Evolutionary conservation across 1,140 invertebrate species (phyloP), one percentile per base, ranked within the genome.

Genomic region (Musca vetustissima): DNA sequence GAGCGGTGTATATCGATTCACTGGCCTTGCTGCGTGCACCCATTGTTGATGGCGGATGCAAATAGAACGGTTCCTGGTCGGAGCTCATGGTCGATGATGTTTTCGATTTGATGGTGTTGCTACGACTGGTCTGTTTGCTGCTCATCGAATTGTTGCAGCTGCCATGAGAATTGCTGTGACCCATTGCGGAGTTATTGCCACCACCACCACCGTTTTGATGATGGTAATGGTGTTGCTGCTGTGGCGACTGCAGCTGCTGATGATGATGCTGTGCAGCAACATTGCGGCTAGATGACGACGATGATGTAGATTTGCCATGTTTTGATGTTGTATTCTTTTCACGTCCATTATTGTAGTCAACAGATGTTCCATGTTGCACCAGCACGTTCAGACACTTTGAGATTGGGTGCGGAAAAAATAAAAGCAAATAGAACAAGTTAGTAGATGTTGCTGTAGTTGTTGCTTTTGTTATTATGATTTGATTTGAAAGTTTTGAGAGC

Each of bases 311-410:
- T 13, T 76, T 70, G 50, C 79, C 80, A 69, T 80, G 76, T 17
- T 76, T 75, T 64, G 73, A 49, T 49, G 65, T 49, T 11, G 68
- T 28, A 49, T 49, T 72, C n/a, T 61, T 67, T 55, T 72, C 71
- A 76, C 74, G 67, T 52, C 76, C 66, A 59, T 85, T 81, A 59
- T 85, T 81, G 74, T 88, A 88, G 74, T 89, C 86, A 7, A 87
- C 85, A 61, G 87, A 86, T 14, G 91, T 91, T 13, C 89, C 89
- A 74, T 91, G 88, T 66, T 92, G 90, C 17, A 94, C 88, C 71
- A 95, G 76, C 19, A 92, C 85, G 74, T 91, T 91, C 52, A 94
- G 81, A 80, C 90, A 91, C 90, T 92, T 49, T 24, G 28, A 43
- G 21, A 50, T 15, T 21, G 17, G 48, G 59, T 47, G 57, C 22